These are phyloP conservation scores for Poeciliopsis paucimaculata DNA, from an alignment of 2,797 vertebrate species.

Conservation along the genomic window DNA sequence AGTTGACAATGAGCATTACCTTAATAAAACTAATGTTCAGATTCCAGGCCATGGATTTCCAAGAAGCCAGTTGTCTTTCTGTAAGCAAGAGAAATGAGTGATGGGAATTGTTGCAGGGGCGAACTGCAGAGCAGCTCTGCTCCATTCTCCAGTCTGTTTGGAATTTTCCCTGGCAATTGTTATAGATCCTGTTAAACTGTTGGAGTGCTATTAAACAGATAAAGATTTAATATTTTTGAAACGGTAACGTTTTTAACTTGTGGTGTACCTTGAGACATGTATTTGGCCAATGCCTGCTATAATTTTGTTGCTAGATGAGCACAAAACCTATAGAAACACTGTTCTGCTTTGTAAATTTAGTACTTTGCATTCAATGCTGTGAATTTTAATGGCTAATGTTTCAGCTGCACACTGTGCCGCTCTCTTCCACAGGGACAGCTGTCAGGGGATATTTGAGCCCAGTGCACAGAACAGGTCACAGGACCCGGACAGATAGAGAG, in stretches of 20 bases:
- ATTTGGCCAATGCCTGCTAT: neutral
- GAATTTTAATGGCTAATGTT: neutral
- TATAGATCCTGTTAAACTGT: neutral
- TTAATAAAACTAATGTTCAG: neutral
- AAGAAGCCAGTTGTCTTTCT: neutral
- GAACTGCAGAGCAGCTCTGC: neutral
- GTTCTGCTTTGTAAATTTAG: neutral
- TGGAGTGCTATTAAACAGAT: neutral
- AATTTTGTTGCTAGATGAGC: neutral
- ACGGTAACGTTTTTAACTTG: neutral
- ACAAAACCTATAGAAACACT: neutral
- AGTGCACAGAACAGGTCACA: neutral
- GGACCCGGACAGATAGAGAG: neutral
- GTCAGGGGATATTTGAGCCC: neutral
- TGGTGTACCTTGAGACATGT: neutral
- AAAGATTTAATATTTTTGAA: neutral
- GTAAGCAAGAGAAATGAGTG: neutral
- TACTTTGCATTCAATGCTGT: neutral
- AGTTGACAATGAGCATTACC: neutral
- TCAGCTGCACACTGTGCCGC: neutral
- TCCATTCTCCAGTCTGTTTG: neutral
- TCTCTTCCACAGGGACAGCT: constrained; percentile 1
- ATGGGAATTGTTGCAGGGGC: neutral
- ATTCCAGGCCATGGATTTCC: neutral
- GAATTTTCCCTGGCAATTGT: neutral